These are phyloP conservation scores for Taxidea taxus DNA, from an alignment of 2,113 vertebrate species.

Conservation along the genomic window DNA sequence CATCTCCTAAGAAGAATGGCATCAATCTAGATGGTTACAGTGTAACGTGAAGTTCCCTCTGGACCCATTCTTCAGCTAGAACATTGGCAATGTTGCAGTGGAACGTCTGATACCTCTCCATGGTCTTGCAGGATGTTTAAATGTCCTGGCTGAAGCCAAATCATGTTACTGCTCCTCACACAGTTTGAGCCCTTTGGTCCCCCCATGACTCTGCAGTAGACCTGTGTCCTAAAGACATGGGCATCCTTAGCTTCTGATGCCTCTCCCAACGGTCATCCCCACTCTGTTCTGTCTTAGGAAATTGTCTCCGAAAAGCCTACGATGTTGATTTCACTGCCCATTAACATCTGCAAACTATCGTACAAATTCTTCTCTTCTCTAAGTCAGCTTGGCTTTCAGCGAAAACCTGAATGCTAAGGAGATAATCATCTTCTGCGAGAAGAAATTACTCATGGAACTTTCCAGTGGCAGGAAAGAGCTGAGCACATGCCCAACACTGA, in stretches of 20 bases:
- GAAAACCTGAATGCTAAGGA: neutral
- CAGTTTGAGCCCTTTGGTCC: neutral
- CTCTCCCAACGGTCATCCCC: neutral
- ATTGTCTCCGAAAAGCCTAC: neutral
- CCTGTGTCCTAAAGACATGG: neutral
- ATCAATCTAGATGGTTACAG: neutral
- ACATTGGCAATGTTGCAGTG: too few species aligned
- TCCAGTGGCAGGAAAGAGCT: neutral
- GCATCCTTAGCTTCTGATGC: neutral
- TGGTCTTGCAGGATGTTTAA: neutral
- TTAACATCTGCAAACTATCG: neutral
- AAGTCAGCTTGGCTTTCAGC: neutral
- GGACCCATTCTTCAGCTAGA: neutral
- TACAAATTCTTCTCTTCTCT: neutral
- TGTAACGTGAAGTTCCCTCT: too few species aligned
- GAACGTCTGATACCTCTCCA: neutral
- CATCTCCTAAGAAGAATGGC: neutral
- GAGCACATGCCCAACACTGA: accelerated
- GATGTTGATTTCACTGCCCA: neutral
- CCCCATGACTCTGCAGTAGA: too few species aligned
- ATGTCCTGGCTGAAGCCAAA: neutral
- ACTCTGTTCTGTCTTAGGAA: neutral
- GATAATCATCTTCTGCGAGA: neutral
- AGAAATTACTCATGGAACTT: neutral
- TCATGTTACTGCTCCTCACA: neutral